These are phyloP conservation scores for Phrixothrix hirtus DNA, from an alignment of 2,888 invertebrate genomes.

Conservation along the genomic window DNA sequence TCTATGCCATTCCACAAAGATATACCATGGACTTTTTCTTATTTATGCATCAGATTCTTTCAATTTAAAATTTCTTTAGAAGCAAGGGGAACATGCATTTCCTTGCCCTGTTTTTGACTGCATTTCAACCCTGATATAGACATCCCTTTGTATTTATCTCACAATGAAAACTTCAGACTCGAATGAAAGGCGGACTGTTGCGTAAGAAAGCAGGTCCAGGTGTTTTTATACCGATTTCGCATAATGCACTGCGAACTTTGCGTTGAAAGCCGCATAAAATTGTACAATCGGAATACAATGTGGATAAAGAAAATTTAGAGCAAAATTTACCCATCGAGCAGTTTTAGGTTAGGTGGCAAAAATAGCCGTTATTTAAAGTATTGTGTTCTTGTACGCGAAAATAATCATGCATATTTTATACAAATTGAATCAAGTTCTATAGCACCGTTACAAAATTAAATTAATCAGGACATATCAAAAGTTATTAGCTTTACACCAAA, in stretches of 20 bases:
- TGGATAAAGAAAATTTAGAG: background rate
- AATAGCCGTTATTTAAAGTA: background rate
- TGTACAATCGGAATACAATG: slow-evolving; percentile 16
- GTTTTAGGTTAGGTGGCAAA: background rate
- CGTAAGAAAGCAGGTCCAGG: slow-evolving; percentile 50
- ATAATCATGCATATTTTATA: too few relatives aligned
- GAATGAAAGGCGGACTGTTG: slow-evolving; percentile 46
- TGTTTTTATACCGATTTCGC: slow-evolving; percentile 53
- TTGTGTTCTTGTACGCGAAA: too few relatives aligned
- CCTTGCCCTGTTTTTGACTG: slow-evolving; percentile 19
- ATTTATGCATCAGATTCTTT: slow-evolving; percentile 35
- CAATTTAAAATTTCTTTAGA: slow-evolving; percentile 32
- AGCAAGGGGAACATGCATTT: slow-evolving; percentile 11
- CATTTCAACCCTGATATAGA: slow-evolving; percentile 37
- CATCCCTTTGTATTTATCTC: slow-evolving; percentile 42
- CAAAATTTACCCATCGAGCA: background rate
- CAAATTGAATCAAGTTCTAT: too few relatives aligned
- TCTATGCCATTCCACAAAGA: slow-evolving; percentile 38
- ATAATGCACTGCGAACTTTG: slow-evolving; percentile 44
- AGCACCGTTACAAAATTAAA: too few relatives aligned
- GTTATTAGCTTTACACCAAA: too few relatives aligned
- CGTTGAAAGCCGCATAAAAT: slow-evolving; percentile 45
- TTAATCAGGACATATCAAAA: background rate
- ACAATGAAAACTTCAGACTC: slow-evolving; percentile 41
- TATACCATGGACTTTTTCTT: slow-evolving; percentile 41